Conservation (phyloP, 2,113 vertebrate species). For the Coregonus clupeaformis region DNA sequence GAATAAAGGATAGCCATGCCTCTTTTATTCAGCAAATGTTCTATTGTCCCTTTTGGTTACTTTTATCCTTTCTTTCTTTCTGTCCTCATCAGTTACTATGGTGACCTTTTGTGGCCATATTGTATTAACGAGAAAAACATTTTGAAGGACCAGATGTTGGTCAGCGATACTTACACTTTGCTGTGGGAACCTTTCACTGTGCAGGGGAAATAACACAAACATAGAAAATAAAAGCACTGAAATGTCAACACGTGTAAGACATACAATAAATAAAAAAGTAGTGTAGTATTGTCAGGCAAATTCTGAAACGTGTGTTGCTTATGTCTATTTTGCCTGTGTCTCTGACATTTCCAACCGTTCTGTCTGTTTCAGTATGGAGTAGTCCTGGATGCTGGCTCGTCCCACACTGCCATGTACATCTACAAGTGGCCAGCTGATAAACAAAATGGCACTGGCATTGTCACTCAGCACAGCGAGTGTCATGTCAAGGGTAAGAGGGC, state of each 20-base stretch:
- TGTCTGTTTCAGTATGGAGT: constrained; percentile 79
- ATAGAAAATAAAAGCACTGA: too few relatives aligned
- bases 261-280: too few relatives aligned
- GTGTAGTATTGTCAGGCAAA: too few relatives aligned
- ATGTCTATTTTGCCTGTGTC: not conserved
- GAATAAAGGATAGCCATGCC: not conserved
- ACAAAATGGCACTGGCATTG: constrained; percentile 82
- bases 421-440: constrained; percentile 86
- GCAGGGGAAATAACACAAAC: too few relatives aligned
- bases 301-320: too few relatives aligned
- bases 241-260: too few relatives aligned
- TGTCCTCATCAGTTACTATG: too few relatives aligned
- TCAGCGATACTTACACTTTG: not conserved
- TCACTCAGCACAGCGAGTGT: constrained; percentile 83
- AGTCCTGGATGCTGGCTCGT: constrained; percentile 89
- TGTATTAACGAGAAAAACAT: too few relatives aligned
- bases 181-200: not conserved
- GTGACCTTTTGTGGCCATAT: too few relatives aligned
- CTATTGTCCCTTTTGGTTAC: not conserved
- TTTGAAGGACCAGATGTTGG: too few relatives aligned
- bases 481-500: constrained; percentile 68
- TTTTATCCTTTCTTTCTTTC: not conserved
- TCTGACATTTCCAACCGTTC: not conserved
- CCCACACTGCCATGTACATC: constrained; percentile 83
- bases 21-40: not conserved